Evolutionary conservation across 2,797 vertebrate genomes (phyloP).

Genomic region (Coendou prehensilis): DNA sequence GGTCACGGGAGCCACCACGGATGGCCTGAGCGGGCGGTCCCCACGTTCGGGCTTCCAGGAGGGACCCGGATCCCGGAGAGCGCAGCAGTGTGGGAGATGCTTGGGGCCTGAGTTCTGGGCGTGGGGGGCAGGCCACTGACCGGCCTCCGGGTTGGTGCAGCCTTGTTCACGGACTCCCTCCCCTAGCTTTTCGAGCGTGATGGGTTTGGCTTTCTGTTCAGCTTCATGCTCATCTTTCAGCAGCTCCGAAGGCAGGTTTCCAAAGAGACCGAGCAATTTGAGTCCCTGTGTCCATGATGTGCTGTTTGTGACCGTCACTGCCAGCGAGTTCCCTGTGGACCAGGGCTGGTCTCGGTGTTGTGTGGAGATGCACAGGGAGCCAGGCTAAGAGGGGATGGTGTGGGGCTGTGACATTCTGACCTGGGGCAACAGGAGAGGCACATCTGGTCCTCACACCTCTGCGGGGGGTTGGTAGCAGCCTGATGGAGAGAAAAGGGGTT

Average conservation of each 20-base stretch:
- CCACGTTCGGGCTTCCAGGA: neutral
- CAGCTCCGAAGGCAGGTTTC: neutral
- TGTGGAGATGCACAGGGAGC: accelerated
- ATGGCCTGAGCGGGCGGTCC: neutral
- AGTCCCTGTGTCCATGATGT: accelerated
- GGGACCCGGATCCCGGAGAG: neutral
- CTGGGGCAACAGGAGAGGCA: neutral
- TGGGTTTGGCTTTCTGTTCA: neutral
- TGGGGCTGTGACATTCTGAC: neutral
- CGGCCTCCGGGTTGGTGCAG: neutral
- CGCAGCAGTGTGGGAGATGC: accelerated
- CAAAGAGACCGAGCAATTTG: no score
- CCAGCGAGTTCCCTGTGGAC: accelerated
- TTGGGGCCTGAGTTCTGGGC: neutral
- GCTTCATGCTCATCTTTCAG: neutral
- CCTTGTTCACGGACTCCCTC: neutral
- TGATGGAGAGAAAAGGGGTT: no score
- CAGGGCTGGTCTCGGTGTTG: neutral
- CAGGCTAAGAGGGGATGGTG: neutral
- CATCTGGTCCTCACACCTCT: neutral
- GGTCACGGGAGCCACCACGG: neutral
- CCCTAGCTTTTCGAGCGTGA: neutral
- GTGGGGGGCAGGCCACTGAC: accelerated
- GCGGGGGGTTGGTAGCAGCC: neutral
- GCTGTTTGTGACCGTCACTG: accelerated